Percentiles rank a stretch among this genome's conserved stretches.
phyloP scores from a whole-genome alignment of 2,113 vertebrate genomes.

The Sinocyclocheilus grahami region DNA sequence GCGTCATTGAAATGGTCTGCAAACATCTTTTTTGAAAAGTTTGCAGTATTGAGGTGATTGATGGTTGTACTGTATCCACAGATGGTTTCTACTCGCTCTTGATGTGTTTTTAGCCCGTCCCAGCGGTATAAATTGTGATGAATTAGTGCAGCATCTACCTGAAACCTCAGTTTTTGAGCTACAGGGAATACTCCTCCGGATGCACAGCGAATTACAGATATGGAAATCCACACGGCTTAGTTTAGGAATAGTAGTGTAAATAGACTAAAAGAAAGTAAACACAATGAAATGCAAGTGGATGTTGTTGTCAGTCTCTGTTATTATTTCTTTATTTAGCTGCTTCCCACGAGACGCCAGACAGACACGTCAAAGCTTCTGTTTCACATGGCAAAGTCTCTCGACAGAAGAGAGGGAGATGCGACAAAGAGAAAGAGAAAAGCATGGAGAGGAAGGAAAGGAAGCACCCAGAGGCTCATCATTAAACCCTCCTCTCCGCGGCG shows the following conservation, averaged over 20 bases:
- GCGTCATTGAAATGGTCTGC: not conserved
- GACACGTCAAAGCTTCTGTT: conserved; percentile 41
- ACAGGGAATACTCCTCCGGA: not conserved
- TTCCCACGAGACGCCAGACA: conserved; percentile 42
- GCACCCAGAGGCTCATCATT: conserved; percentile 49
- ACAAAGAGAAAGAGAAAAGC: not conserved
- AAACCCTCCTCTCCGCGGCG: conserved; percentile 24
- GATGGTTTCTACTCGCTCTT: not conserved
- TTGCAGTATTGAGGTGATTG: not conserved
- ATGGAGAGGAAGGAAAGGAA: conserved; percentile 14
- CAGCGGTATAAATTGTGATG: not conserved
- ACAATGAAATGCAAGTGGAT: conserved; percentile 39
- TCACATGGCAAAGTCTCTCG: conserved; percentile 39
- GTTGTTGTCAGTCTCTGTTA: conserved; percentile 40
- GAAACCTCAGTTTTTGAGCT: not conserved
- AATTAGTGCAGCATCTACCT: not conserved
- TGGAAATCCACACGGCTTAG: conserved; percentile 10
- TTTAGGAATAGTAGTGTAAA: conserved; percentile 38
- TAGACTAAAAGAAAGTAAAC: conserved; percentile 41
- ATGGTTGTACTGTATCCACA: not conserved
- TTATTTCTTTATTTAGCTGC: conserved; percentile 52
- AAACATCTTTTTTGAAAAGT: not conserved
- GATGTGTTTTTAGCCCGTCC: conserved; percentile 20
- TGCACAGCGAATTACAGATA: not conserved
- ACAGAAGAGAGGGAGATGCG: not conserved